Base-by-base conservation (phyloP, 2,797 vertebrate species). In the Pelobates cultripes region DNA sequence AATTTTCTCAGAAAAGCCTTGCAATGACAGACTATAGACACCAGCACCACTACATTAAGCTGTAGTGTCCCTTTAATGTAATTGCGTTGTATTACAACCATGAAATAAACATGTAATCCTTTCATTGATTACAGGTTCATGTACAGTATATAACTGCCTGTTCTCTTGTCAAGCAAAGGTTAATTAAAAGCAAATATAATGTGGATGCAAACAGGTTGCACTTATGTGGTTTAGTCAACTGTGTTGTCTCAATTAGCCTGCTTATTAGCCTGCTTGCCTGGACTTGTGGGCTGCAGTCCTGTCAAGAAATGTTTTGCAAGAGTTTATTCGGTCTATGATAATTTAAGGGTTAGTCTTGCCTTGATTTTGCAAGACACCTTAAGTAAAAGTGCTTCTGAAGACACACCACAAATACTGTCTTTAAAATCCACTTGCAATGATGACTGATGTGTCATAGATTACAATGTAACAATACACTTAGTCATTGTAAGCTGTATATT, bases 221-320 rank as follows among this genome's bases (percentile, higher is more conserved):
- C 55, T 9, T 57, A 57, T 12, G 14, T 57, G 64, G 17, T 28
- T 80, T 67, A 55, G 67, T 78, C 17, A 64, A 67, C 57, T 67
- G 4, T 12, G 7, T 73, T 68, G 7, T 40, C 45, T 67, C 63
- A 75, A 43, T 60, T 45, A 63, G 64, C 84, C 40, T 75, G 84
- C 84, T 85, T 82, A 83, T 7, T 73, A 0, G 81, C 28, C 75
- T 40, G 3, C 85, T 78, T 89, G 88, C 77, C 85, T 85, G 83
- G 82, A 43, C 89, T 85, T 88, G 88, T 60, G 44, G 2, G 3
- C 66, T 79, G 80, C 4, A 82, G 78, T 81, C 80, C 82, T 78
- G 0, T 0, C 80, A 86, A 85, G 81, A 60, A 78, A 53, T 3
- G 4, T 84, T 74, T 85, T 80, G 88, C 88, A 83, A 78, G 82